Conservation (phyloP, 2,113 vertebrate species). For the Cebus imitator region DNA sequence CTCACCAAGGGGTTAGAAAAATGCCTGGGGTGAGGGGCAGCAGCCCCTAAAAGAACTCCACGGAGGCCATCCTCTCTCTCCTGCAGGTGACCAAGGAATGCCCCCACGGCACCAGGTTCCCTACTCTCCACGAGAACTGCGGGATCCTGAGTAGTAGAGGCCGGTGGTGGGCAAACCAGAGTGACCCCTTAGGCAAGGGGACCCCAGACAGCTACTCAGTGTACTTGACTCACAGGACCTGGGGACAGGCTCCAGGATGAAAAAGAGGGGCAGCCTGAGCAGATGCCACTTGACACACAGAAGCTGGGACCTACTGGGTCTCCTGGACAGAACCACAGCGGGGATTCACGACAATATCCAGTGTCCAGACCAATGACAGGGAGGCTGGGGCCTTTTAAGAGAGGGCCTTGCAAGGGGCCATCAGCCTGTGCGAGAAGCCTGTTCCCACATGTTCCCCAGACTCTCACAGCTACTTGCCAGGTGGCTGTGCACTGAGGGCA, state of each 20-base stretch:
- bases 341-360: background rate
- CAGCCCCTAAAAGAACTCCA: background rate
- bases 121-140: background rate
- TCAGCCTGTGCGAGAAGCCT: background rate
- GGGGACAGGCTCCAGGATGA: background rate
- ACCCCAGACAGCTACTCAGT: background rate
- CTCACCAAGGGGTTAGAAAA: background rate
- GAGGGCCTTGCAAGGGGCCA: background rate
- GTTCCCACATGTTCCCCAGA: background rate
- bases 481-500: background rate
- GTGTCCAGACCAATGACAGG: background rate
- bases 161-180: background rate
- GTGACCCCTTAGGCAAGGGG: background rate
- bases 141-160: background rate
- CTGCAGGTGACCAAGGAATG: background rate
- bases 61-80: background rate
- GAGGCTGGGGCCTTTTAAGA: background rate
- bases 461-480: background rate
- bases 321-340: background rate
- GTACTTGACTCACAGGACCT: too few relatives aligned
- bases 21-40: background rate
- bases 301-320: too few relatives aligned
- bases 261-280: background rate
- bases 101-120: background rate
- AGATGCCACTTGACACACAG: background rate